Percentiles rank a stretch among this genome's conserved stretches.
Evolutionary conservation across 2,888 invertebrate genomes (phyloP).

Genomic region (Polyommatus icarus): DNA sequence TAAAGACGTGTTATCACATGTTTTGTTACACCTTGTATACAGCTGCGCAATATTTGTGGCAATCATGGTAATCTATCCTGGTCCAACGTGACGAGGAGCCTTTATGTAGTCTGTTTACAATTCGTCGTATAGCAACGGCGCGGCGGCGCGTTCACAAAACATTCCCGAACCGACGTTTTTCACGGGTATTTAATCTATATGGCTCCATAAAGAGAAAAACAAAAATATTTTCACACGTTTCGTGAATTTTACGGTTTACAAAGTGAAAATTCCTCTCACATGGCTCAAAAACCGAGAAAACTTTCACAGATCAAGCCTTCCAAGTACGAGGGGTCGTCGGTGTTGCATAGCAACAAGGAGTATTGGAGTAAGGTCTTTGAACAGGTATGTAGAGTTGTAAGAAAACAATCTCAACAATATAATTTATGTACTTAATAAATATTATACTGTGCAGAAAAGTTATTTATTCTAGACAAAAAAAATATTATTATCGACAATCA

Average conservation of each 20-base stretch:
- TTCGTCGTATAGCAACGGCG: constrained; percentile 43
- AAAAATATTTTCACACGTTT: constrained; percentile 34
- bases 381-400: constrained; percentile 46
- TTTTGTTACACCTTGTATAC: too few species aligned
- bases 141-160: constrained; percentile 41
- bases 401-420: too few species aligned
- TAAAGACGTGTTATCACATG: too few species aligned
- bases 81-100: neutral
- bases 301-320: constrained; percentile 60
- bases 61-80: neutral
- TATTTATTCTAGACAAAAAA: too few species aligned
- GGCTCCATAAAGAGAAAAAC: constrained; percentile 40
- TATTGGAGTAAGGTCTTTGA: constrained; percentile 64
- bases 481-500: too few species aligned
- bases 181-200: constrained; percentile 42
- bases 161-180: constrained; percentile 41
- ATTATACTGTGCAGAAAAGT: too few species aligned
- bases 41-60: too few species aligned
- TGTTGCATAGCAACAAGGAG: constrained; percentile 57
- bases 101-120: constrained; percentile 40
- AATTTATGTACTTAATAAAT: too few species aligned
- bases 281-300: constrained; percentile 43
- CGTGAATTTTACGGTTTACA: constrained; percentile 5
- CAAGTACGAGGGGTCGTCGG: constrained; percentile 54
- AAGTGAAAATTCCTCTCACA: neutral